Evolutionary conservation across 2,113 vertebrate genomes (phyloP).

Genomic region (Pogona vitticeps): DNA sequence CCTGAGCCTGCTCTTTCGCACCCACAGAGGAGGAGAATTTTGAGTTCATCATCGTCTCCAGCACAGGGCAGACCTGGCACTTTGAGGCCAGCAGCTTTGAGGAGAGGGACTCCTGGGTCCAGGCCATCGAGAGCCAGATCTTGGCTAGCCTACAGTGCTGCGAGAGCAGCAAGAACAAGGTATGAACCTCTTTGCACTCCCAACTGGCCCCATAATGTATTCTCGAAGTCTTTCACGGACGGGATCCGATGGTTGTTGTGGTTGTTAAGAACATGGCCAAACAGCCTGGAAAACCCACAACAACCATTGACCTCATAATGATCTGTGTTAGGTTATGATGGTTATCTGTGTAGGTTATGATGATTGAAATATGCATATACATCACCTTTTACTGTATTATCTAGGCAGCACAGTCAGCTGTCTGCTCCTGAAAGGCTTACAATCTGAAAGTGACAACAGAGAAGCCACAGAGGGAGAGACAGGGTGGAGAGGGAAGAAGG

Average conservation of each 20-base stretch:
- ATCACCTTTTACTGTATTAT: background rate
- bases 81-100: slow-evolving; percentile 92
- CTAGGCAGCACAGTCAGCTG: background rate
- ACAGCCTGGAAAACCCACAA: too few species aligned
- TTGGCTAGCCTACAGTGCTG: slow-evolving; percentile 96
- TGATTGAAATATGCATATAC: background rate
- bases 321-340: background rate
- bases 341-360: background rate
- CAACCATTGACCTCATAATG: background rate
- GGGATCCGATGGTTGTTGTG: too few species aligned
- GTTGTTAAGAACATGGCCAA: too few species aligned
- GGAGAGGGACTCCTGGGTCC: slow-evolving; percentile 96
- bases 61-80: slow-evolving; percentile 97
- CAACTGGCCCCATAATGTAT: too few species aligned
- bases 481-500: background rate
- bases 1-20: background rate
- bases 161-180: slow-evolving; percentile 97
- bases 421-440: background rate
- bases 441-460: background rate
- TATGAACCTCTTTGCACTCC: slow-evolving; percentile 96
- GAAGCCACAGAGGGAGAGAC: background rate
- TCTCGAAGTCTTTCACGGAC: too few species aligned
- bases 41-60: slow-evolving; percentile 94
- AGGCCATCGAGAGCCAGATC: slow-evolving; percentile 96
- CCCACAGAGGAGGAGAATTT: slow-evolving; percentile 90